phyloP scores from a whole-genome alignment of 2,888 invertebrate species.

The Stratiomys singularior region DNA sequence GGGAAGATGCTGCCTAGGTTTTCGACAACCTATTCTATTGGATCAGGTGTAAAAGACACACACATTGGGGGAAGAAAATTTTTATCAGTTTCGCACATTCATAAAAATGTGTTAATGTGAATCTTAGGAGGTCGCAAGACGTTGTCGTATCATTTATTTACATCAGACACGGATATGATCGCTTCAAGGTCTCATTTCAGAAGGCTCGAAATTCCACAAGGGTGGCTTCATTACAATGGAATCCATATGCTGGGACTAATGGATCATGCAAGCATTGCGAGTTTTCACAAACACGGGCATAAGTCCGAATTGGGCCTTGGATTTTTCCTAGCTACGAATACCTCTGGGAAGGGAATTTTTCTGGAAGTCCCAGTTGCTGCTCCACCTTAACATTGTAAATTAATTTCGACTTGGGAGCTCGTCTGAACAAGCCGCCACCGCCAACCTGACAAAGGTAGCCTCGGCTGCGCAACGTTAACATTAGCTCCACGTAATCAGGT shows the following conservation, averaged over 20 bases:
- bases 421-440: too few species aligned
- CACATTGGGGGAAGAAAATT: background rate
- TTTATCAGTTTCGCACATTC: conserved; percentile 23
- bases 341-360: too few species aligned
- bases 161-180: conserved; percentile 10
- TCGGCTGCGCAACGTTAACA: background rate
- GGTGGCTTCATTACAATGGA: background rate
- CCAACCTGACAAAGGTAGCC: conserved; percentile 4
- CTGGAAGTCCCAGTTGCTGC: too few species aligned
- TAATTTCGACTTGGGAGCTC: too few species aligned
- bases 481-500: background rate
- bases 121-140: background rate
- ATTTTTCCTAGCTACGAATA: too few species aligned
- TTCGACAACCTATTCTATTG: too few species aligned
- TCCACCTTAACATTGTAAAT: too few species aligned
- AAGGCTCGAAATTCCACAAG: background rate
- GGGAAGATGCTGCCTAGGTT: conserved; percentile 1
- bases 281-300: too few species aligned
- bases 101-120: conserved; percentile 22
- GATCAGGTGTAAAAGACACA: background rate
- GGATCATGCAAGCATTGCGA: too few species aligned
- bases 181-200: conserved; percentile 21
- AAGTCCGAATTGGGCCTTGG: too few species aligned
- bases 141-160: background rate
- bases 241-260: background rate